These are phyloP conservation scores for Tringa solitaria DNA, from an alignment of 2,113 vertebrate genomes.

Conservation along the genomic window DNA sequence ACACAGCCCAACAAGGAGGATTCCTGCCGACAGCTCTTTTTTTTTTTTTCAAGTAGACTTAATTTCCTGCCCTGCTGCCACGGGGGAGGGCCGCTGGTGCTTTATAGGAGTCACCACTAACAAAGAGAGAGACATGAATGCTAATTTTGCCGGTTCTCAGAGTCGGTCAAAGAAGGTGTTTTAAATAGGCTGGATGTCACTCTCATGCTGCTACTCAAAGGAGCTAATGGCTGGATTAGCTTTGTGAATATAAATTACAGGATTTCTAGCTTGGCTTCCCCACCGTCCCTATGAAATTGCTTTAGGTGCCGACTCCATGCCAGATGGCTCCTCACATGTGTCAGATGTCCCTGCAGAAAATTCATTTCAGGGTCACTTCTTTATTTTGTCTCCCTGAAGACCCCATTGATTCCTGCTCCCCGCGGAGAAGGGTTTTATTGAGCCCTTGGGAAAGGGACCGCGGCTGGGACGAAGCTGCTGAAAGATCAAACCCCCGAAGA, in stretches of 20 bases:
- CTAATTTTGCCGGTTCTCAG: neutral
- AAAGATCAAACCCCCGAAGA: neutral
- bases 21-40: neutral
- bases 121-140: neutral
- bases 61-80: neutral
- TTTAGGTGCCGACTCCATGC: neutral
- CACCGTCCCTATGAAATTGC: neutral
- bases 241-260: neutral
- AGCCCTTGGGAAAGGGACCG: neutral
- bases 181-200: neutral
- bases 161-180: neutral
- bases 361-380: conserved; percentile 13
- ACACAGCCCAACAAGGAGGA: neutral
- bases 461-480: neutral
- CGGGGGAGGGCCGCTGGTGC: neutral
- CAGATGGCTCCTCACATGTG: neutral
- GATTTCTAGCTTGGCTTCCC: conserved; percentile 1
- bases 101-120: neutral
- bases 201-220: neutral
- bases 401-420: neutral
- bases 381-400: conserved; percentile 29
- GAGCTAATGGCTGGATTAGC: neutral
- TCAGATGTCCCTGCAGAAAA: conserved; percentile 34
- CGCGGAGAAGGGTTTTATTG: neutral
- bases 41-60: neutral